phyloP scores from a whole-genome alignment of 2,797 vertebrate genomes.

The Enteromius argenteus region DNA sequence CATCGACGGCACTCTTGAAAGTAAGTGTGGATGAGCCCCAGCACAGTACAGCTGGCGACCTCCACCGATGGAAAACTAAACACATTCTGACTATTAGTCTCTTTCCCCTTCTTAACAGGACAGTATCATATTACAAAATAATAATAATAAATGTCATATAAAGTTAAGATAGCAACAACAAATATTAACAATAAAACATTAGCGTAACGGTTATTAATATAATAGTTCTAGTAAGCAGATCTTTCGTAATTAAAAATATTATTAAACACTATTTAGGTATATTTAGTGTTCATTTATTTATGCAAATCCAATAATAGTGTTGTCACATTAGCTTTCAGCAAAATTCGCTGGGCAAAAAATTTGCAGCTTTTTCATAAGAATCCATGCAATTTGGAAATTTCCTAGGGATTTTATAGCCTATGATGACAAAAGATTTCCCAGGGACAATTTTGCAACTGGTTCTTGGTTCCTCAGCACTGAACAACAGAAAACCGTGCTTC shows the following conservation, averaged over 20 bases:
- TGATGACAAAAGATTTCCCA: not conserved
- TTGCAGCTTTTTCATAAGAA: not conserved
- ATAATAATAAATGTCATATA: not conserved
- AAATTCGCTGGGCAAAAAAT: not conserved
- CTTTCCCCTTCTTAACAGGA: too few species aligned
- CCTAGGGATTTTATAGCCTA: not conserved
- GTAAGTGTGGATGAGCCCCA: conserved; percentile 36
- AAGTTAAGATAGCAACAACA: not conserved
- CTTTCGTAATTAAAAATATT: not conserved
- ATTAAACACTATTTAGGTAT: not conserved
- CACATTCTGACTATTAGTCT: not conserved
- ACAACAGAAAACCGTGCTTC: not conserved
- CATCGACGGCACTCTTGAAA: conserved; percentile 60
- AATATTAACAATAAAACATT: not conserved
- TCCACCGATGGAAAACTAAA: conserved; percentile 71
- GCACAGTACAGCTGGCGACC: conserved; percentile 75
- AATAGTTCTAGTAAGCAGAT: not conserved
- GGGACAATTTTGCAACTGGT: not conserved
- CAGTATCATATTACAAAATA: not conserved
- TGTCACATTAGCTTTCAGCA: not conserved
- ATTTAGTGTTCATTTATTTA: not conserved
- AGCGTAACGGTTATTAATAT: not conserved
- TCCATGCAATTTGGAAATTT: not conserved
- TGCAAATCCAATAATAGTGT: too few species aligned
- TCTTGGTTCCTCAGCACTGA: not conserved